phyloP scores from a whole-genome alignment of 2,888 invertebrate genomes.

The Drosophila meridionalis region DNA sequence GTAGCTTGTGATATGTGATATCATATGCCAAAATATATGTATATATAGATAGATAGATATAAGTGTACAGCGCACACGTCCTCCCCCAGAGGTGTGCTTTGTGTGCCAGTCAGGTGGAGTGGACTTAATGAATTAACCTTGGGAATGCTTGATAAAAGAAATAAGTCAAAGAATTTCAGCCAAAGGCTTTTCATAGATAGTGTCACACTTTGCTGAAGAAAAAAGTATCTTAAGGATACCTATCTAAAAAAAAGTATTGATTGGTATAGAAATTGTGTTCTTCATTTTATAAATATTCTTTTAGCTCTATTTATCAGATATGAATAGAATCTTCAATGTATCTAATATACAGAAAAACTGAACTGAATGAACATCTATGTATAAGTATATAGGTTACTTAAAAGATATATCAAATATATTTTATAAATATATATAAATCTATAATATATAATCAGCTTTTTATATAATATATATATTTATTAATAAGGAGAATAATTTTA shows the following conservation, averaged over 20 bases:
- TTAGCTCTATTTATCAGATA: background rate
- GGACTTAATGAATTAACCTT: slow-evolving; percentile 37
- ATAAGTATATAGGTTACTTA: too few relatives aligned
- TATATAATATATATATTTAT: background rate
- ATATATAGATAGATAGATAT: background rate
- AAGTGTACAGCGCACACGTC: too few relatives aligned
- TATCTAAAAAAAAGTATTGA: background rate
- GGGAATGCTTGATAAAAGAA: slow-evolving; percentile 30
- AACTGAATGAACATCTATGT: too few relatives aligned
- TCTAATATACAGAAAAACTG: too few relatives aligned
- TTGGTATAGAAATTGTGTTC: background rate
- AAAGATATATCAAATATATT: too few relatives aligned
- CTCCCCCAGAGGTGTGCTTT: slow-evolving; percentile 6
- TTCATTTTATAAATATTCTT: background rate
- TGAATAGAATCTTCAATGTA: too few relatives aligned
- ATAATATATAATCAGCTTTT: background rate
- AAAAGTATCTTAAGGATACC: slow-evolving; percentile 1
- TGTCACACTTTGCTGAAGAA: background rate
- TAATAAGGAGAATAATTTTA: background rate
- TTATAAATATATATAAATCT: too few relatives aligned
- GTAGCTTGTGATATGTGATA: slow-evolving; percentile 39
- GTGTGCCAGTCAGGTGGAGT: slow-evolving; percentile 47
- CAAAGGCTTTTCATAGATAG: background rate
- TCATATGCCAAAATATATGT: slow-evolving; percentile 57
- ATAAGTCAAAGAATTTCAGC: slow-evolving; percentile 4